A percentile compares a stretch with the other conserved stretches of the same genome.
phyloP scores from a whole-genome alignment of 2,797 vertebrate genomes.

The Oreortyx pictus region DNA sequence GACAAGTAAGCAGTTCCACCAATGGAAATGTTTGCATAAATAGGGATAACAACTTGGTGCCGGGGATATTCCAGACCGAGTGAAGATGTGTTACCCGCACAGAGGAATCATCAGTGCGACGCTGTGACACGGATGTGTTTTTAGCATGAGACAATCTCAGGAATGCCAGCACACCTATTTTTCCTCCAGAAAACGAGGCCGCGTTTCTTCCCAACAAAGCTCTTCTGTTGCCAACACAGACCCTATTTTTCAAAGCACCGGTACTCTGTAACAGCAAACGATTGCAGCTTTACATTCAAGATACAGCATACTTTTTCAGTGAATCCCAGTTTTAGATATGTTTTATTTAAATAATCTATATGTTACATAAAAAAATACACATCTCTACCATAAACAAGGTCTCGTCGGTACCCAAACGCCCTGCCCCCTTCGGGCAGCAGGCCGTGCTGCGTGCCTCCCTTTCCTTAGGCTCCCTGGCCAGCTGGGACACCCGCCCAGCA shows the following conservation, averaged over 20 bases:
- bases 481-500: neutral
- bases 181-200: neutral
- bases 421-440: neutral
- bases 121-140: neutral
- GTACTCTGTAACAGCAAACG: slow-evolving; percentile 26
- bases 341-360: slow-evolving; percentile 64
- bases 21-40: slow-evolving; percentile 46
- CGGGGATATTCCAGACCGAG: neutral
- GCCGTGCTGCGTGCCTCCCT: neutral
- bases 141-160: slow-evolving; percentile 20
- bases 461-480: neutral
- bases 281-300: slow-evolving; percentile 65
- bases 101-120: slow-evolving; percentile 26
- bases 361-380: slow-evolving; percentile 69
- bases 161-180: neutral
- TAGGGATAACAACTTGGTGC: slow-evolving; percentile 9
- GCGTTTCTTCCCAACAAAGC: slow-evolving; percentile 15
- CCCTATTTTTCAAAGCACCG: slow-evolving; percentile 32
- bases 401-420: slow-evolving; percentile 6
- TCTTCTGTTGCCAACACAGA: neutral
- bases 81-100: slow-evolving; percentile 11
- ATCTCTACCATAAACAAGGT: slow-evolving; percentile 68
- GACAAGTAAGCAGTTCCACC: slow-evolving; percentile 46
- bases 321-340: slow-evolving; percentile 46
- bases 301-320: neutral